These are phyloP conservation scores for Polypterus senegalus DNA, from an alignment of 2,113 vertebrate genomes.

Conservation along the genomic window DNA sequence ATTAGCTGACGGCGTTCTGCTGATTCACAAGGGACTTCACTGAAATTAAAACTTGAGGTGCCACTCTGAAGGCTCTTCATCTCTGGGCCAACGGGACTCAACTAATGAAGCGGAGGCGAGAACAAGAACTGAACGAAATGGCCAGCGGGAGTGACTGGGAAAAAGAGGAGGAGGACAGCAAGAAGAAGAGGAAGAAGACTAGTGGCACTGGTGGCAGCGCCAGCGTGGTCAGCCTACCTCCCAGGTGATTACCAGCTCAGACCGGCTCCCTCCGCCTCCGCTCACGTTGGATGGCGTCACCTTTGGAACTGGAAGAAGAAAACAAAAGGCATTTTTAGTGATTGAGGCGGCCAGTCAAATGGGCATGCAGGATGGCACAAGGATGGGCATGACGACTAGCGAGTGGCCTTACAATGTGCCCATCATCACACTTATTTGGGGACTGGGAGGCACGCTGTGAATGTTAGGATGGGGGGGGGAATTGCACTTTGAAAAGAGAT, in stretches of 20 bases:
- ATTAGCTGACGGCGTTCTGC: constrained; percentile 26
- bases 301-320: constrained; percentile 70
- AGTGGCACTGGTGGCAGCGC: constrained; percentile 14
- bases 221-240: constrained; percentile 62
- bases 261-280: constrained; percentile 89
- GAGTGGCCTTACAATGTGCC: too few relatives aligned
- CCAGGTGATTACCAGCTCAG: constrained; percentile 95
- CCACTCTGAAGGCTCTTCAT: background rate
- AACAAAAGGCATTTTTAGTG: constrained; percentile 1
- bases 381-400: too few relatives aligned
- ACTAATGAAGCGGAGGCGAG: too few relatives aligned
- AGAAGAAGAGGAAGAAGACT: constrained; percentile 7
- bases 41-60: constrained; percentile 1
- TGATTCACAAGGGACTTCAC: constrained; percentile 10
- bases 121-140: too few relatives aligned
- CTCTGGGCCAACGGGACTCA: too few relatives aligned
- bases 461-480: too few relatives aligned
- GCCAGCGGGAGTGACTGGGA: constrained; percentile 4
- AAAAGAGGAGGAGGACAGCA: constrained; percentile 4
- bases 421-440: too few relatives aligned
- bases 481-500: too few relatives aligned
- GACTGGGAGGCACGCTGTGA: too few relatives aligned
- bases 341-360: too few relatives aligned
- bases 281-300: constrained; percentile 90
- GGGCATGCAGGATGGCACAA: too few relatives aligned